Base-by-base conservation (phyloP, 2,113 vertebrate genomes). In the Istiophorus platypterus region DNA sequence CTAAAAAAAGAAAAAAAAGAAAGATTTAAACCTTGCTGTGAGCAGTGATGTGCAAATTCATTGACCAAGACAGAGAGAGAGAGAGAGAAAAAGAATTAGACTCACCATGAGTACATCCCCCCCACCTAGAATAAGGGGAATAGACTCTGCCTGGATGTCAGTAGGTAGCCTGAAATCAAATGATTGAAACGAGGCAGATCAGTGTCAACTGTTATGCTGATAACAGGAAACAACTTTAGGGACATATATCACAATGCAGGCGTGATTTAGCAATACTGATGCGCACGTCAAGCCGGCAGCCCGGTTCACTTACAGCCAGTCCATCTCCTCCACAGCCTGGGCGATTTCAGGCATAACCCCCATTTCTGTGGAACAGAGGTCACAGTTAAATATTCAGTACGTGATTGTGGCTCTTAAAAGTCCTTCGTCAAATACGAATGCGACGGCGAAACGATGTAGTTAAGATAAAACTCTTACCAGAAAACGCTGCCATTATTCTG, bases 311-410 rank as follows among this genome's bases (percentile, higher is more conserved):
- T 91, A 99, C 98, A 99, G 96, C 98, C 98, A 99, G 85, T 98
- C 98, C 96, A 99, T 95, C 88, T 99, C 98, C 72, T 99, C 98
- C 77, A 98, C 97, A 24, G 98, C 98, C 94, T 99, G 97, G n/a
- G 97, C 98, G 61, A 99, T 99, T 92, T 99, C 98, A 54, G 96
- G 94, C 98, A 99, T 99, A 65, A 99, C 98, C 17, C 98, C 98
- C 97, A 99, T 96, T 91, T 99, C 98, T 99, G 92, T 17, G 1
- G 14, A 88, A 74, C 7, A 73, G 82, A 39, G 91, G 0, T 41
- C 17, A 88, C 0, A 71, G 54, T 61, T 22, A 34, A 26, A 7
- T 0, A 15, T 27, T 58, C 17, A 6, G 1, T 34, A 7, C 1
- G 0, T 0, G 3, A 7, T 1, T 1, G 0, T 27, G 1, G 31